A percentile compares a stretch with the other conserved stretches of the same genome.
phyloP scores from a whole-genome alignment of 2,113 vertebrate genomes.

The Zootoca vivipara region DNA sequence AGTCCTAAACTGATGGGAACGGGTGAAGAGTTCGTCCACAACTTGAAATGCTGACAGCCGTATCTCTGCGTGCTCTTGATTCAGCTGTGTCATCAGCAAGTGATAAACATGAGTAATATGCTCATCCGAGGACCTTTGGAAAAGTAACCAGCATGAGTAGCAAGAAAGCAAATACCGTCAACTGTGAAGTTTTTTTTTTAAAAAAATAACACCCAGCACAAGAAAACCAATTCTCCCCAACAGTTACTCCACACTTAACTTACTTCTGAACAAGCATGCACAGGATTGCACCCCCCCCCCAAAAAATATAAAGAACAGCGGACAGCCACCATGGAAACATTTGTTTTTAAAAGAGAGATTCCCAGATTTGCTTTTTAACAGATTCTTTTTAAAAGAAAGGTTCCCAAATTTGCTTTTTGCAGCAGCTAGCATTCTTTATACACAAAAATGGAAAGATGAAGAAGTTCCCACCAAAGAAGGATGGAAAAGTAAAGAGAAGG shows the following conservation, averaged over 20 bases:
- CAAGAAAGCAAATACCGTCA: neutral
- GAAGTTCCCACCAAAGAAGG: no score
- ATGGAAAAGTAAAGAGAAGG: no score
- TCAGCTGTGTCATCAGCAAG: slow-evolving; percentile 84
- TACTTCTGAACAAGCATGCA: neutral
- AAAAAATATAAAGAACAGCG: neutral
- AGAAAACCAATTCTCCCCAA: neutral
- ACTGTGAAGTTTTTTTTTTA: neutral
- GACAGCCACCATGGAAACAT: neutral
- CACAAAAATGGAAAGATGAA: no score
- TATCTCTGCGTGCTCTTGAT: slow-evolving; percentile 85
- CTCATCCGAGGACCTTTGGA: slow-evolving; percentile 82
- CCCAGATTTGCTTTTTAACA: no score
- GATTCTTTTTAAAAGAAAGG: no score
- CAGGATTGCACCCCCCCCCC: neutral
- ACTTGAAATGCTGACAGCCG: slow-evolving; percentile 90
- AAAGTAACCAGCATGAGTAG: fast-evolving
- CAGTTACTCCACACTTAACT: neutral
- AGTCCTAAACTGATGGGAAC: slow-evolving; percentile 88
- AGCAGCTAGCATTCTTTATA: no score
- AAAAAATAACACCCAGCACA: neutral
- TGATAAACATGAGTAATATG: slow-evolving; percentile 83
- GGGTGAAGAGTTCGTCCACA: slow-evolving; percentile 80
- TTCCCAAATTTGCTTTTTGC: no score
- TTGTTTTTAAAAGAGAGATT: neutral